phyloP scores from a whole-genome alignment of 1,140 invertebrate species.

The Galleria mellonella region DNA sequence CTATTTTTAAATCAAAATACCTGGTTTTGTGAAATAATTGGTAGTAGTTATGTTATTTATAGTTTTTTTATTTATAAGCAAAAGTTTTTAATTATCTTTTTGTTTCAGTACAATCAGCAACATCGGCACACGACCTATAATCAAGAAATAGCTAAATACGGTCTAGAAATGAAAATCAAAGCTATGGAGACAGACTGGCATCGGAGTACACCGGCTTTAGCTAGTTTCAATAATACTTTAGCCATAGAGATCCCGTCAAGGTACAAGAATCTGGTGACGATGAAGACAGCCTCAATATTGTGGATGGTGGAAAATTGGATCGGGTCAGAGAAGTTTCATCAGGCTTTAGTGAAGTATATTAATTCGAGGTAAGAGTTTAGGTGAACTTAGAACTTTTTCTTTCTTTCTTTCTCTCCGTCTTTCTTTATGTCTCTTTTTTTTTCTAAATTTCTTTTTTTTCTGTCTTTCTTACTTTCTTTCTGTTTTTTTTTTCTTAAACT shows the following conservation, averaged over 20 bases:
- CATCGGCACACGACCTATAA: conserved; percentile 7
- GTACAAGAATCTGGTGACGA: conserved; percentile 45
- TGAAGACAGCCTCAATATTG: conserved; percentile 59
- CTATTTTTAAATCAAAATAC: not conserved
- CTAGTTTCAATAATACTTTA: conserved; percentile 41
- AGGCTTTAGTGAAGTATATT: conserved; percentile 52
- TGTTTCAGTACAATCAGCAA: conserved; percentile 39
- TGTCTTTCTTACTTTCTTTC: too few relatives aligned
- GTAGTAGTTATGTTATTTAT: not conserved
- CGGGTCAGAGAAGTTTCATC: conserved; percentile 47
- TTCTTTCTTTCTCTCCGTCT: too few relatives aligned
- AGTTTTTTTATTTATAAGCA: not conserved
- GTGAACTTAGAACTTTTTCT: too few relatives aligned
- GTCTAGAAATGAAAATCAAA: conserved; percentile 44
- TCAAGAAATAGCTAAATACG: conserved; percentile 29
- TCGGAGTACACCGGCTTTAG: conserved; percentile 36
- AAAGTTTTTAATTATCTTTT: conserved; percentile 3
- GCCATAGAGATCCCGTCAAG: conserved; percentile 44
- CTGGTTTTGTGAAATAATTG: not conserved
- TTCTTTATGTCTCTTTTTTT: too few relatives aligned
- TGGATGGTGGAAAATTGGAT: conserved; percentile 67
- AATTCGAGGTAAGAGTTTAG: conserved; percentile 49
- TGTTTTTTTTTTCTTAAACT: too few relatives aligned
- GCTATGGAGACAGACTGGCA: conserved; percentile 51
- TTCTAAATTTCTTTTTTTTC: too few relatives aligned